These are phyloP conservation scores for Perizoma flavofasciatum DNA, from an alignment of 2,888 invertebrate genomes.

Conservation along the genomic window DNA sequence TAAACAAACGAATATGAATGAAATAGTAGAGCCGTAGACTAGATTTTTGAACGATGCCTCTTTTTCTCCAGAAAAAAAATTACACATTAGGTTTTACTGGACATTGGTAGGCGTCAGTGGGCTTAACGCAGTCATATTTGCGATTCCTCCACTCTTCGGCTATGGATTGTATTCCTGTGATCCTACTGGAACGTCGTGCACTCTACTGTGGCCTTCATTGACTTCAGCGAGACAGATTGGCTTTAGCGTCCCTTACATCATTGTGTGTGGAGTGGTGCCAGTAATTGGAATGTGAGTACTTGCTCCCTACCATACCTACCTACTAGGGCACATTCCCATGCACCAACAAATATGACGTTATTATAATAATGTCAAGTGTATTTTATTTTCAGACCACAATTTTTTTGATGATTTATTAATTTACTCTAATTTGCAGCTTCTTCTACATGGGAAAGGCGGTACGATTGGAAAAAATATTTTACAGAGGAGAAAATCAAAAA, in stretches of 20 bases:
- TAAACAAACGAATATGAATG: neutral
- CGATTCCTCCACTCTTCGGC: slow-evolving; percentile 77
- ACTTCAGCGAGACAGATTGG: slow-evolving; percentile 68
- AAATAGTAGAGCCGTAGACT: slow-evolving; percentile 11
- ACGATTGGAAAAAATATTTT: slow-evolving; percentile 72
- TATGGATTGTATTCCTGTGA: slow-evolving; percentile 81
- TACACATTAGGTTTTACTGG: slow-evolving; percentile 73
- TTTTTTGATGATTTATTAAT: neutral
- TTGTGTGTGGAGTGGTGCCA: slow-evolving; percentile 73
- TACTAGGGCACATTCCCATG: too few relatives aligned
- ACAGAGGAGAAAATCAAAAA: slow-evolving; percentile 68
- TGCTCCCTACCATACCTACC: too few relatives aligned
- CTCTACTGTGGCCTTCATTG: slow-evolving; percentile 73
- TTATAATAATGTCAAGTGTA: too few relatives aligned
- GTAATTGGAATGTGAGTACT: slow-evolving; percentile 73
- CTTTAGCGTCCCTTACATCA: slow-evolving; percentile 69
- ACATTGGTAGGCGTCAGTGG: slow-evolving; percentile 71
- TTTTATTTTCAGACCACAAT: neutral
- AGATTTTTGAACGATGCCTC: too few relatives aligned
- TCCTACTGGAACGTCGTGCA: slow-evolving; percentile 74
- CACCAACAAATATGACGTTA: too few relatives aligned
- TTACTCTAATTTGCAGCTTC: slow-evolving; percentile 58
- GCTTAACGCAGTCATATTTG: slow-evolving; percentile 66
- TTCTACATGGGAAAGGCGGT: slow-evolving; percentile 76
- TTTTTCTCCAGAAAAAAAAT: slow-evolving; percentile 65